Conservation (phyloP, 2,797 vertebrate genomes). For the Acropternis orthonyx region DNA sequence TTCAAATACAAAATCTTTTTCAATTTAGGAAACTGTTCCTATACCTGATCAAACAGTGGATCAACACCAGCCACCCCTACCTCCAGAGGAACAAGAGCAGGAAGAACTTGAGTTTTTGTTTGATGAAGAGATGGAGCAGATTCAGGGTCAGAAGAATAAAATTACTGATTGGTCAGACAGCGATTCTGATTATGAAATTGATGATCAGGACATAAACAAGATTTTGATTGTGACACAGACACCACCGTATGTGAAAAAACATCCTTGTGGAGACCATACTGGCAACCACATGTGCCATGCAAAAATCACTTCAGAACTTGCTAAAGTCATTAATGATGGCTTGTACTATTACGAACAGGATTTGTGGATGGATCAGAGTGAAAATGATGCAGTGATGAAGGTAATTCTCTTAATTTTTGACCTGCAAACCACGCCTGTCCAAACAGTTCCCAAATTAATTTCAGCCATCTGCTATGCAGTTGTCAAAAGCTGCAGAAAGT, state of each 20-base stretch:
- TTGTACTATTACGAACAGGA: slow-evolving; percentile 92
- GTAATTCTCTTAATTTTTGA: slow-evolving; percentile 69
- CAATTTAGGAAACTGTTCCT: slow-evolving; percentile 47
- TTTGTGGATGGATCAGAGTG: slow-evolving; percentile 85
- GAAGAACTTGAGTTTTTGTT: slow-evolving; percentile 95
- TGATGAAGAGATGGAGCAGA: slow-evolving; percentile 89
- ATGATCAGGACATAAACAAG: slow-evolving; percentile 91
- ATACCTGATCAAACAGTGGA: slow-evolving; percentile 27
- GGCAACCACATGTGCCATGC: slow-evolving; percentile 83
- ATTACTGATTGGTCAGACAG: slow-evolving; percentile 88
- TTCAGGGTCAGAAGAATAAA: slow-evolving; percentile 82
- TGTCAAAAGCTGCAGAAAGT: background rate
- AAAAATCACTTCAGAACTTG: slow-evolving; percentile 86
- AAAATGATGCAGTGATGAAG: slow-evolving; percentile 76
- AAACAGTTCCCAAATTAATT: background rate
- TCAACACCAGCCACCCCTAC: slow-evolving; percentile 33
- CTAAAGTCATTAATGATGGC: slow-evolving; percentile 91
- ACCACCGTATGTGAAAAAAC: slow-evolving; percentile 85
- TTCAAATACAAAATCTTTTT: background rate
- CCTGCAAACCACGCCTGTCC: background rate
- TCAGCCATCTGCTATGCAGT: background rate
- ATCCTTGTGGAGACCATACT: slow-evolving; percentile 81
- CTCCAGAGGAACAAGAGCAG: slow-evolving; percentile 77
- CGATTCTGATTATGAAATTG: slow-evolving; percentile 91
- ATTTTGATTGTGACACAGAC: slow-evolving; percentile 94